Evolutionary conservation across 2,113 vertebrate species (phyloP).

Genomic region (Datnioides undecimradiatus): DNA sequence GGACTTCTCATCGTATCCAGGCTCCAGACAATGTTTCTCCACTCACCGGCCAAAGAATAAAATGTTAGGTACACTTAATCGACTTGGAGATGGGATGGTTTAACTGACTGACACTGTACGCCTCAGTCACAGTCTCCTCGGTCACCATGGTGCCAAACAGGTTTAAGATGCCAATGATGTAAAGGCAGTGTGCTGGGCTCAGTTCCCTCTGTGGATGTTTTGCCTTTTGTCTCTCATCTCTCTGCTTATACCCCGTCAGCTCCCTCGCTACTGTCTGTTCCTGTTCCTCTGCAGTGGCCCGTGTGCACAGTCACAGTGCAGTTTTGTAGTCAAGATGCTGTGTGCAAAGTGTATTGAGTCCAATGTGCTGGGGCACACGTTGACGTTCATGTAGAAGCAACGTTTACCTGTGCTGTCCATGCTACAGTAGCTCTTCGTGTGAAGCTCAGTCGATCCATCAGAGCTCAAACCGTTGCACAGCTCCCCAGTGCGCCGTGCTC

Average conservation of each 20-base stretch:
- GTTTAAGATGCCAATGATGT: neutral
- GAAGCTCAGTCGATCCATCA: too few relatives aligned
- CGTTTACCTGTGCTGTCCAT: too few relatives aligned
- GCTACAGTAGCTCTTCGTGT: too few relatives aligned
- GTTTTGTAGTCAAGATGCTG: neutral
- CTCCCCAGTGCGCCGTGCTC: neutral
- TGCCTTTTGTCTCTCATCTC: neutral
- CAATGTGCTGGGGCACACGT: too few relatives aligned
- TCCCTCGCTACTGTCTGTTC: neutral
- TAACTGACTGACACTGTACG: neutral
- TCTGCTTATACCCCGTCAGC: neutral
- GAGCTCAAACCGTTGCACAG: too few relatives aligned
- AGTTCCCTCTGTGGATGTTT: neutral
- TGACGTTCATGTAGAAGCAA: too few relatives aligned
- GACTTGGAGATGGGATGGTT: neutral
- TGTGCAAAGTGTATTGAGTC: too few relatives aligned
- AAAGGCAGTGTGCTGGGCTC: neutral
- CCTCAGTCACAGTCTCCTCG: neutral
- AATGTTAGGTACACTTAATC: neutral
- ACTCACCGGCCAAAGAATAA: neutral
- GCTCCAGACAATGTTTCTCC: neutral
- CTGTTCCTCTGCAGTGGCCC: neutral
- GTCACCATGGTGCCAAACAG: neutral
- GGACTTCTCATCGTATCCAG: slow-evolving; percentile 2
- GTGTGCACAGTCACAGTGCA: too few relatives aligned